Conservation (phyloP, 2,797 vertebrate species). For the Scyliorhinus canicula region DNA sequence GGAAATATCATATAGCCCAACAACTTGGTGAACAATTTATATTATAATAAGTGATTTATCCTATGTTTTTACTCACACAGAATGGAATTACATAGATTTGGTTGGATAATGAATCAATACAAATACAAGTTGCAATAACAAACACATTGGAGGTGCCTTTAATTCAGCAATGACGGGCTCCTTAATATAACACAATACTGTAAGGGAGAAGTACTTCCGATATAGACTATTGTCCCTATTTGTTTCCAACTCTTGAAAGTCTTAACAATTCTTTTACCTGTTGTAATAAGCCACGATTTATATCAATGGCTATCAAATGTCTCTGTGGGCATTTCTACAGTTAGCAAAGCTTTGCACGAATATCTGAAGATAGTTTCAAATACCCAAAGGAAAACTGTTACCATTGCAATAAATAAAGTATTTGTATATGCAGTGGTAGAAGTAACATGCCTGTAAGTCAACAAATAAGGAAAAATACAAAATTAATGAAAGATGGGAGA, state of each 20-base stretch:
- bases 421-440: not conserved
- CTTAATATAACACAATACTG: not conserved
- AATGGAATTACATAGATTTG: not conserved
- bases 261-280: not conserved
- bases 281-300: not conserved
- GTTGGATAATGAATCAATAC: conserved; percentile 5
- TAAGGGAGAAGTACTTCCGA: not conserved
- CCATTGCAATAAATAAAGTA: not conserved
- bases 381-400: not conserved
- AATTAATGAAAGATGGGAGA: not conserved
- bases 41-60: not conserved
- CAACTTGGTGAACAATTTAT: not conserved
- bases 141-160: not conserved
- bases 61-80: not conserved
- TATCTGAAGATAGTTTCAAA: not conserved
- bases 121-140: not conserved
- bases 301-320: not conserved
- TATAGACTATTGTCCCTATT: not conserved
- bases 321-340: not conserved
- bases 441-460: not conserved
- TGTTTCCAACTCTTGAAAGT: not conserved
- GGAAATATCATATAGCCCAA: not conserved
- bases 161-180: not conserved
- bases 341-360: too few relatives aligned
- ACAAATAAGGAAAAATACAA: not conserved